A percentile compares a stretch with the other conserved stretches of the same genome.
These are phyloP conservation scores for Thamnaconus septentrionalis DNA, from an alignment of 2,113 vertebrate genomes.

Conservation along the genomic window DNA sequence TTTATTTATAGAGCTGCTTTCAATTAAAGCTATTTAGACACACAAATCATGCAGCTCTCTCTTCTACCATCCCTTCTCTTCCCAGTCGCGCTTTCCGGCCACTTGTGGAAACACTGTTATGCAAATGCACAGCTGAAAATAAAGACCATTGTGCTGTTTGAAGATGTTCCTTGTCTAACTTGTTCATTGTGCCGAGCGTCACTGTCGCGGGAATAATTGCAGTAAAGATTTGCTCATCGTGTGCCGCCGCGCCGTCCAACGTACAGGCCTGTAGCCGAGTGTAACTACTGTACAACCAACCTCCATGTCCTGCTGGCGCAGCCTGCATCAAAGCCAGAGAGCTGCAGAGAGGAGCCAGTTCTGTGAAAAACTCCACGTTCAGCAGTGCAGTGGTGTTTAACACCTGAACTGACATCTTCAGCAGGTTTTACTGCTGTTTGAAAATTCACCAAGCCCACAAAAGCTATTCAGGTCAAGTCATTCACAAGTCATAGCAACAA, in stretches of 20 bases:
- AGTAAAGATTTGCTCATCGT: constrained; percentile 29
- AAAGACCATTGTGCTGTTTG: constrained; percentile 1
- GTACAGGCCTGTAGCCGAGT: constrained; percentile 31
- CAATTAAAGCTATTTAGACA: not conserved
- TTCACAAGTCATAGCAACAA: too few species aligned
- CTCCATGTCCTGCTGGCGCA: constrained; percentile 32
- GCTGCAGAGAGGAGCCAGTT: constrained; percentile 14
- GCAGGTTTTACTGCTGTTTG: too few species aligned
- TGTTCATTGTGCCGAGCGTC: constrained; percentile 17
- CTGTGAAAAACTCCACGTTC: constrained; percentile 29
- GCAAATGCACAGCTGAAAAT: constrained; percentile 1
- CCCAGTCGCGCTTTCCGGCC: not conserved
- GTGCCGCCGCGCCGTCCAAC: constrained; percentile 14
- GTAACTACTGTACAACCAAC: constrained; percentile 39
- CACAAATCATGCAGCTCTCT: not conserved
- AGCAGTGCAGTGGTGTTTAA: not conserved
- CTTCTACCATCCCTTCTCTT: not conserved
- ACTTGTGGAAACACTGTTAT: constrained; percentile 1
- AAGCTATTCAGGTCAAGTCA: too few species aligned
- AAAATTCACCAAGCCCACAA: too few species aligned
- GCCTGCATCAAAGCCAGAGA: constrained; percentile 9
- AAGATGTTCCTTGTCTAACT: constrained; percentile 7
- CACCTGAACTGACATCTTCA: not conserved
- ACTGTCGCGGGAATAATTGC: constrained; percentile 25
- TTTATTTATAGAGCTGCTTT: constrained; percentile 25